A percentile compares a stretch with the other conserved stretches of the same genome.
These are phyloP conservation scores for Byasa hedistus DNA, from an alignment of 2,888 invertebrate species.

Conservation along the genomic window DNA sequence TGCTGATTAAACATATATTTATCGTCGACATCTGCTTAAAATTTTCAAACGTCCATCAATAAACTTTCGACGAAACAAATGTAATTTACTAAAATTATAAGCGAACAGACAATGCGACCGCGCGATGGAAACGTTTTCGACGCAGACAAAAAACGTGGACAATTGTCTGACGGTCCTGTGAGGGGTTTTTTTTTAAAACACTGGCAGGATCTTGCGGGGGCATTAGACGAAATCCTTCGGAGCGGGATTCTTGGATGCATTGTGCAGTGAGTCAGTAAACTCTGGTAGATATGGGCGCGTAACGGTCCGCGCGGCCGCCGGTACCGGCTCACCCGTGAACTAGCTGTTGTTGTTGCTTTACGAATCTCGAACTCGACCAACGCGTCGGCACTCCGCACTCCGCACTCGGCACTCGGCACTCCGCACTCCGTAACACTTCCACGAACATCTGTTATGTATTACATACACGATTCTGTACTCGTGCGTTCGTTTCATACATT, in stretches of 20 bases:
- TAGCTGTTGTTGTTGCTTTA: conserved; percentile 38
- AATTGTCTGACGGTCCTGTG: conserved; percentile 18
- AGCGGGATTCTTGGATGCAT: conserved; percentile 44
- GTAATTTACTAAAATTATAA: conserved; percentile 11
- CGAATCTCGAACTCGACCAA: conserved; percentile 38
- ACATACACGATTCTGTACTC: conserved; percentile 19
- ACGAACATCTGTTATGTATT: conserved; percentile 27
- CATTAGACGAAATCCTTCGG: conserved; percentile 31
- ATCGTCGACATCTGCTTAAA: too few relatives aligned
- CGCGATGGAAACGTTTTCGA: conserved; percentile 23
- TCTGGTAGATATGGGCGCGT: conserved; percentile 48
- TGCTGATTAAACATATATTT: too few relatives aligned
- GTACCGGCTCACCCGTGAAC: conserved; percentile 37
- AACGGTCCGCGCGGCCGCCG: conserved; percentile 45
- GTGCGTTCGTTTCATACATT: conserved; percentile 8
- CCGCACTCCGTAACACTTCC: conserved; percentile 16
- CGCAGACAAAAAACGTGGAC: conserved; percentile 28
- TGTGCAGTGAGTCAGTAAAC: conserved; percentile 57
- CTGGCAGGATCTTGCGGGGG: conserved; percentile 23
- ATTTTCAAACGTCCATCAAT: background rate
- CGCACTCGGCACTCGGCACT: too few relatives aligned
- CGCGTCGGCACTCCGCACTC: too few relatives aligned
- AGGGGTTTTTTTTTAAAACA: conserved; percentile 12
- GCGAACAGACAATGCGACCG: conserved; percentile 16
- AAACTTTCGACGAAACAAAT: background rate